Evolutionary conservation across 2,113 vertebrate species (phyloP).

Genomic region (Gavia stellata): DNA sequence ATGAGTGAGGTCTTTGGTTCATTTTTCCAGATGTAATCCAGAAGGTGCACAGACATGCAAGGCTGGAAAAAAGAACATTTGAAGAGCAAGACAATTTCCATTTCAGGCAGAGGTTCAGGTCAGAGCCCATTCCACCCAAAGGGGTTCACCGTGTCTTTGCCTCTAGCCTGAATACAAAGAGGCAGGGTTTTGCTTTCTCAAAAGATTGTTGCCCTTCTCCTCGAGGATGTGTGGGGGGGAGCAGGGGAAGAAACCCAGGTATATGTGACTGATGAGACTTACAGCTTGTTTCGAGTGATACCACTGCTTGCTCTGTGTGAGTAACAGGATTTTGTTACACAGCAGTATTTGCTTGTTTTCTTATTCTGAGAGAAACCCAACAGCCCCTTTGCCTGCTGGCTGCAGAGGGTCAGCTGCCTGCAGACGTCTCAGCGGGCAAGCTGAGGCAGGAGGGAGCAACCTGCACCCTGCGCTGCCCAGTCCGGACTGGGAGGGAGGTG

Average conservation of each 20-base stretch:
- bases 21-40: not conserved
- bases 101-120: not conserved
- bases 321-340: not conserved
- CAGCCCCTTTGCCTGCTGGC: not conserved
- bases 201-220: not conserved
- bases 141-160: not conserved
- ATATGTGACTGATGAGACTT: fast-evolving
- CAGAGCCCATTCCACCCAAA: not conserved
- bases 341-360: not conserved
- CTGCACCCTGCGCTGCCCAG: not conserved
- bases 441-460: not conserved
- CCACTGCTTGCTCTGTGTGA: not conserved
- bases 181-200: not conserved
- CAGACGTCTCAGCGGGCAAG: not conserved
- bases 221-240: fast-evolving
- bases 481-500: too few species aligned
- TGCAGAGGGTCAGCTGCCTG: not conserved
- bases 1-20: not conserved
- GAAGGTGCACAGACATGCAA: not conserved
- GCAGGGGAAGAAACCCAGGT: not conserved
- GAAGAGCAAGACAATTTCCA: not conserved
- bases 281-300: fast-evolving
- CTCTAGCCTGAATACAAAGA: not conserved
- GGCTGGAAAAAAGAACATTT: not conserved
- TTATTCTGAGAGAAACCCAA: not conserved